A percentile compares a stretch with the other conserved stretches of the same genome.
Evolutionary conservation across 2,113 vertebrate genomes (phyloP).

Genomic region (Planiliza haematocheilus): DNA sequence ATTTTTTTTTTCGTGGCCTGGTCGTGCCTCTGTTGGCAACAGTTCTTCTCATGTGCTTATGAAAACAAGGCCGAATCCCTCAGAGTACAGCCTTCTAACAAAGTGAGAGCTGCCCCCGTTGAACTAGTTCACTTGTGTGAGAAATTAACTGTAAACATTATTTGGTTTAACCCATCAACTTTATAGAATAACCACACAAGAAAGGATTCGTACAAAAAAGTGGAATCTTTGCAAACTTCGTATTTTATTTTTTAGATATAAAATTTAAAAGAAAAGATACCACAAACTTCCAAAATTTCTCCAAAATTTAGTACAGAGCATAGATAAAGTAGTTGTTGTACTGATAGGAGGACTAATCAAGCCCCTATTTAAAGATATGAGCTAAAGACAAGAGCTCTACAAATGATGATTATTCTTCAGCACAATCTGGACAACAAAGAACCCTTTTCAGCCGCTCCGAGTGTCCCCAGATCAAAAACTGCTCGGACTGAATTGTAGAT

Average conservation of each 20-base stretch:
- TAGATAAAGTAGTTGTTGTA: not conserved
- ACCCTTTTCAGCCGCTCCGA: not conserved
- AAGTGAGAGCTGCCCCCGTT: conserved; percentile 12
- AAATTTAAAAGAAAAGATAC: too few species aligned
- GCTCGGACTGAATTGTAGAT: not conserved
- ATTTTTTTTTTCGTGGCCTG: conserved; percentile 57
- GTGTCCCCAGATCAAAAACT: not conserved
- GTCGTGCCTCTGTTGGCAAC: conserved; percentile 50
- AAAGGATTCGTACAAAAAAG: not conserved
- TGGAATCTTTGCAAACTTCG: not conserved
- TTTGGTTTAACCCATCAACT: too few species aligned
- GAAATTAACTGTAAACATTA: not conserved
- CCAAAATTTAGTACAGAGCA: too few species aligned
- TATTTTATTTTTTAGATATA: too few species aligned
- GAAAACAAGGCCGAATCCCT: conserved; percentile 42
- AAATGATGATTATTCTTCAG: not conserved
- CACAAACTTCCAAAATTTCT: too few species aligned
- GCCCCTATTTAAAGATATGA: not conserved
- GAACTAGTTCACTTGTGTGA: conserved; percentile 26
- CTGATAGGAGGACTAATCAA: not conserved
- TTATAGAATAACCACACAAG: too few species aligned
- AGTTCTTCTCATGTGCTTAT: conserved; percentile 32
- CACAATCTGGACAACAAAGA: not conserved
- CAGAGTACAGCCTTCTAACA: not conserved
- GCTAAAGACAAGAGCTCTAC: not conserved